A percentile compares a stretch with the other conserved stretches of the same genome.
These are phyloP conservation scores for Engraulis encrasicolus DNA, from an alignment of 2,113 vertebrate genomes.

Conservation along the genomic window DNA sequence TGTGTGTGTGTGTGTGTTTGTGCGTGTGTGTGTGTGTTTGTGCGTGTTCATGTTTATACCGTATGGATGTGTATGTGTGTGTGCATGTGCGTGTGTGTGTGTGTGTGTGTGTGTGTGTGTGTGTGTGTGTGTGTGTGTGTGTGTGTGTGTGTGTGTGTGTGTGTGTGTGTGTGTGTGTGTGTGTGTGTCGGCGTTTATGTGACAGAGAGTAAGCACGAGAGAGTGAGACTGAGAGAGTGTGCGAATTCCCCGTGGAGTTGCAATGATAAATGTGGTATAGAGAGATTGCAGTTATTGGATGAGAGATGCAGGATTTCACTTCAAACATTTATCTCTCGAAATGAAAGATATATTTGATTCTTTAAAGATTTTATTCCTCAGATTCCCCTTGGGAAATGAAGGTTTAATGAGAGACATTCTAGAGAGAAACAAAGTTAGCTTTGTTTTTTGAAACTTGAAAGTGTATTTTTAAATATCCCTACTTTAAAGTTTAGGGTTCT, in stretches of 20 bases:
- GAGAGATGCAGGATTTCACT: constrained; percentile 27
- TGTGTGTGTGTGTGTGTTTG: neutral
- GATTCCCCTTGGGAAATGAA: constrained; percentile 46
- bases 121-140: neutral
- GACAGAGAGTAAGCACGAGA: neutral
- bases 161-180: neutral
- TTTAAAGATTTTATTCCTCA: constrained; percentile 36
- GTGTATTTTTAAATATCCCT: constrained; percentile 13
- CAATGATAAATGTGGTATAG: constrained; percentile 25
- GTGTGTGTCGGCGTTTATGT: neutral
- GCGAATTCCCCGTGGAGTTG: constrained; percentile 2
- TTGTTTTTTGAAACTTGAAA: constrained; percentile 41
- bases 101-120: neutral
- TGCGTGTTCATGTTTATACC: no score
- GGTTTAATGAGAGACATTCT: constrained; percentile 52
- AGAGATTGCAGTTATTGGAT: constrained; percentile 19
- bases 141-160: neutral
- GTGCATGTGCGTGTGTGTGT: neutral
- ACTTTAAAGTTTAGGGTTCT: neutral
- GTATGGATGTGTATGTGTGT: neutral
- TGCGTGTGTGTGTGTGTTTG: neutral
- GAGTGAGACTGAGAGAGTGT: neutral
- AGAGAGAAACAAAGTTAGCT: constrained; percentile 21
- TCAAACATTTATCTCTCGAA: constrained; percentile 39
- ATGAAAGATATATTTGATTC: constrained; percentile 45